Conservation (phyloP, 2,113 vertebrate species). For the Vidua chalybeata region DNA sequence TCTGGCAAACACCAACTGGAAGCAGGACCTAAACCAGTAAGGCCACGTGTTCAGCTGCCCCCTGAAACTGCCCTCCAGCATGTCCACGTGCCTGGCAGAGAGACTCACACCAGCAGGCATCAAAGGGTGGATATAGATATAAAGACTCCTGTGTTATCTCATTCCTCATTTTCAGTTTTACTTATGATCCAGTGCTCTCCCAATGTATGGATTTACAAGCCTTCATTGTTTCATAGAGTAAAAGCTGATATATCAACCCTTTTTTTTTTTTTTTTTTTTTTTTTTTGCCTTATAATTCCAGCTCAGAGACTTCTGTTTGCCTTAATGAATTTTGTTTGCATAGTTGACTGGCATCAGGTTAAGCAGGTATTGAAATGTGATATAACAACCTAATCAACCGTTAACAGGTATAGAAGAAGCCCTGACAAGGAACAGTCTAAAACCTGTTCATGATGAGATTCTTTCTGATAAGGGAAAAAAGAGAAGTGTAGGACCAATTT, state of each 20-base stretch:
- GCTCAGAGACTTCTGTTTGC: conserved; percentile 28
- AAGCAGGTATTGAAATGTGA: conserved; percentile 51
- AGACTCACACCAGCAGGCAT: neutral
- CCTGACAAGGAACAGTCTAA: conserved; percentile 56
- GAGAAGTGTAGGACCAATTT: conserved; percentile 72
- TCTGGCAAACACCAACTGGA: neutral
- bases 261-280: neutral
- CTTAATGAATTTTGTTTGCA: conserved; percentile 65
- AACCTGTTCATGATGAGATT: conserved; percentile 53
- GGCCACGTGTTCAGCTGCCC: neutral
- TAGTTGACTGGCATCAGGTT: conserved; percentile 55
- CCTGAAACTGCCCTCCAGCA: neutral
- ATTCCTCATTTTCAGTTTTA: neutral
- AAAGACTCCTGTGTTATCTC: neutral
- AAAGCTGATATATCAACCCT: neutral
- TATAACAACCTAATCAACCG: conserved; percentile 59
- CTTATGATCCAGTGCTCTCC: neutral
- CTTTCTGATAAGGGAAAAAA: conserved; percentile 59
- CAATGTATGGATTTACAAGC: neutral
- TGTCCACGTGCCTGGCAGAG: neutral
- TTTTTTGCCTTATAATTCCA: neutral
- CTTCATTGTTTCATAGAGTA: neutral
- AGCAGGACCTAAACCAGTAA: neutral
- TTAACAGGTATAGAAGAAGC: conserved; percentile 67
- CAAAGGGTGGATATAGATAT: neutral